These are phyloP conservation scores for Ceratosolen solmsi DNA, from an alignment of 1,140 invertebrate genomes.

Conservation along the genomic window DNA sequence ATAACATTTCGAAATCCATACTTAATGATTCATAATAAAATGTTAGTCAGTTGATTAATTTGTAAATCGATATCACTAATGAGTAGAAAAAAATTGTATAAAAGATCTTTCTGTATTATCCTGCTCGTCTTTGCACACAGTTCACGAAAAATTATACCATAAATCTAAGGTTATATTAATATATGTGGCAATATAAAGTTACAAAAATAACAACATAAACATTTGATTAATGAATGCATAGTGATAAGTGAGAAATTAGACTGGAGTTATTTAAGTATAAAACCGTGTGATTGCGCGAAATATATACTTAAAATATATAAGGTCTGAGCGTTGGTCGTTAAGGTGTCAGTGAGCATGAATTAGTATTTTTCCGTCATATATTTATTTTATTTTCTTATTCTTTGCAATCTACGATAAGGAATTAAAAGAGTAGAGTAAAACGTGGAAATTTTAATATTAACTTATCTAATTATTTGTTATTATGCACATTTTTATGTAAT, in stretches of 20 bases:
- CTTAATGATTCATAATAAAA: no score
- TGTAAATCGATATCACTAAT: no score
- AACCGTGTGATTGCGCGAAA: constrained; percentile 35
- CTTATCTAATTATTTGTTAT: constrained; percentile 35
- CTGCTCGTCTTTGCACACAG: constrained; percentile 22
- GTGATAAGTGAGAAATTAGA: constrained; percentile 55
- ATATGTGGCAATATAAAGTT: constrained; percentile 18
- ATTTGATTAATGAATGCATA: constrained; percentile 34
- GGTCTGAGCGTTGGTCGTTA: constrained; percentile 61
- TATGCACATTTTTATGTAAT: background rate
- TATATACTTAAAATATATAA: constrained; percentile 43
- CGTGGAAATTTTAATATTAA: background rate
- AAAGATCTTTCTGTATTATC: no score
- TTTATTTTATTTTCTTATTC: background rate
- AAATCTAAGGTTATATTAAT: constrained; percentile 17
- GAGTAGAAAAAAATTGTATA: no score
- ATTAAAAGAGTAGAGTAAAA: constrained; percentile 2
- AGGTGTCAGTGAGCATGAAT: constrained; percentile 65
- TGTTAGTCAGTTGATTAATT: no score
- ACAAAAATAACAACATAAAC: constrained; percentile 44
- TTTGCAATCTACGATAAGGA: background rate
- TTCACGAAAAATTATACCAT: background rate
- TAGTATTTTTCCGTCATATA: constrained; percentile 50
- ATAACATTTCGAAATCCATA: no score
- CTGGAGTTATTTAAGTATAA: constrained; percentile 50